Percentiles rank a stretch among this genome's conserved stretches.
Evolutionary conservation across 2,113 vertebrate species (phyloP).

Genomic region (Odocoileus hemionus): DNA sequence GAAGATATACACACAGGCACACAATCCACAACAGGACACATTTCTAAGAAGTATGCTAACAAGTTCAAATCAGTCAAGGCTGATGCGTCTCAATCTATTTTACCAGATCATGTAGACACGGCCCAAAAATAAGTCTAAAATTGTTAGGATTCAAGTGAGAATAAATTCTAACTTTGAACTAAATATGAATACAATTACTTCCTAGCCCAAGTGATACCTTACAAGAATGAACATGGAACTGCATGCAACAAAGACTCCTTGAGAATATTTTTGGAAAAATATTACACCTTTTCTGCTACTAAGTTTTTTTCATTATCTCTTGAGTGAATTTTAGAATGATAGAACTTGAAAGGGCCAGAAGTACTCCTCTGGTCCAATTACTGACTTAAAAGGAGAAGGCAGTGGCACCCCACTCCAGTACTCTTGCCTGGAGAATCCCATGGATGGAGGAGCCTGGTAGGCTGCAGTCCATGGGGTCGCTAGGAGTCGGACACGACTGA

Average conservation of each 20-base stretch:
- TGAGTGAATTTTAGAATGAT: not conserved
- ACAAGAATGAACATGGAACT: not conserved
- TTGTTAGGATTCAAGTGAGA: not conserved
- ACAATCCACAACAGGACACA: not conserved
- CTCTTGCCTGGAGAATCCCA: too few relatives aligned
- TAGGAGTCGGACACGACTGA: too few relatives aligned
- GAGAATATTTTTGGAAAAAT: not conserved
- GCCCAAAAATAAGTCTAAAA: not conserved
- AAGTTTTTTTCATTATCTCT: not conserved
- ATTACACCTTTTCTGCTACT: not conserved
- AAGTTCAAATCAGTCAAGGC: not conserved
- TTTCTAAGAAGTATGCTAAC: not conserved
- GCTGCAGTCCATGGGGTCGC: too few relatives aligned
- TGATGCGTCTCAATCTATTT: not conserved
- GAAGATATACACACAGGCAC: not conserved
- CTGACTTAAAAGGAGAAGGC: too few relatives aligned
- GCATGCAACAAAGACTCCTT: not conserved
- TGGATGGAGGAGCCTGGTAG: too few relatives aligned
- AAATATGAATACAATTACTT: not conserved
- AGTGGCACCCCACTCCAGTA: too few relatives aligned
- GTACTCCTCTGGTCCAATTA: not conserved
- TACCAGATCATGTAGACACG: not conserved
- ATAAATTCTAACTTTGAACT: not conserved
- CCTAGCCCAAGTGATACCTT: not conserved
- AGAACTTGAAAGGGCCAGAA: not conserved